Conservation (phyloP, 1,140 invertebrate species). For the Lethrus apterus region DNA sequence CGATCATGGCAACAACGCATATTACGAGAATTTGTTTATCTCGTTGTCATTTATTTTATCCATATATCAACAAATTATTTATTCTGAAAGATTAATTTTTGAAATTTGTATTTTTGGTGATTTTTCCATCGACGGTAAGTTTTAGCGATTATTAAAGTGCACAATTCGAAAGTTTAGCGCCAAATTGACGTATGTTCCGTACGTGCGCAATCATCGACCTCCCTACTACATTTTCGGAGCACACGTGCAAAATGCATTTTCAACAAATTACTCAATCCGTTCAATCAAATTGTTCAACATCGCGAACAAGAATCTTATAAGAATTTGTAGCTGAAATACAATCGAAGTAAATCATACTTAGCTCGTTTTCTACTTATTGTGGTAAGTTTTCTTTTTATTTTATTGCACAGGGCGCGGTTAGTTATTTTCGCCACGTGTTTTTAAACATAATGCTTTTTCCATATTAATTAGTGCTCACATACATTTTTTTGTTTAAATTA, state of each 20-base stretch:
- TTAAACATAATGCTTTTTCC: no score
- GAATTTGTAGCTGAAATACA: constrained; percentile 6
- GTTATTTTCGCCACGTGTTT: constrained; percentile 12
- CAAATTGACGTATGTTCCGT: constrained; percentile 12
- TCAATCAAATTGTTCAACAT: no score
- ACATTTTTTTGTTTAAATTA: no score
- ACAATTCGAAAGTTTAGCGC: no score
- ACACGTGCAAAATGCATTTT: constrained; percentile 32
- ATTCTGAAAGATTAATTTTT: no score
- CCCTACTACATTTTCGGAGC: constrained; percentile 14
- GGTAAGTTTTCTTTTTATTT: constrained; percentile 3
- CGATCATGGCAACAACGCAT: constrained; percentile 10
- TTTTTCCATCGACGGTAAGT: no score
- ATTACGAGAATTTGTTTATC: constrained; percentile 13
- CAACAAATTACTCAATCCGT: constrained; percentile 21
- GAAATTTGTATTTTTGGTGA: no score
- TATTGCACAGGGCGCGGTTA: constrained; percentile 6
- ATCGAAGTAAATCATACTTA: no score
- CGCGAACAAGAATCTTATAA: constrained; percentile 3
- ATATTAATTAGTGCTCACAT: no score
- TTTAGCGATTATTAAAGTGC: neutral
- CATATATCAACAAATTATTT: constrained; percentile 2
- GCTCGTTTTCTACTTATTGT: constrained; percentile 6
- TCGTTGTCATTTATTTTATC: constrained; percentile 14
- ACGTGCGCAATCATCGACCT: constrained; percentile 10